Base-by-base conservation (phyloP, 2,113 vertebrate genomes). In the Burhinus oedicnemus region DNA sequence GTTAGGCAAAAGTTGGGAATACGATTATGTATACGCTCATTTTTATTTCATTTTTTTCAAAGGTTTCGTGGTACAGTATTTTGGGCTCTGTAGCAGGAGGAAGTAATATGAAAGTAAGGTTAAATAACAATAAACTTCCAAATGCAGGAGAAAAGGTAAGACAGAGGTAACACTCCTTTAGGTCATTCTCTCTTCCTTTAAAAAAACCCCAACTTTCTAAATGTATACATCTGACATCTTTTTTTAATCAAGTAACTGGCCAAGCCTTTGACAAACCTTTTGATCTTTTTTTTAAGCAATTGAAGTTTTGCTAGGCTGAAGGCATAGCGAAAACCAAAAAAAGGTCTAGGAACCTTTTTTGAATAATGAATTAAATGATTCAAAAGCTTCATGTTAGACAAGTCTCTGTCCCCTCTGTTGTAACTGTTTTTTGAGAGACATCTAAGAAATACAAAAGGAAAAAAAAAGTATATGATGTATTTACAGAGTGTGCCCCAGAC, bases 61-160 rank as follows among this genome's bases (percentile, higher is more conserved):
- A 99, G 99, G 99, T 99, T 89, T 98, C 97, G 10, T 99, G 99
- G 99, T 99, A 99, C 93, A 97, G 98, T 93, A 98, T 99, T 94
- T 98, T 98, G 36, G 98, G 98, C 30, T 98, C 93, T 92, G 97
- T 97, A 95, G 98, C 98, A 44, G 98, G 97, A 87, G 97, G 98
- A 72, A 95, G 97, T 75, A 98, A 98, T 83, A 82, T 23, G 26
- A 99, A 99, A 98, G 99, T 99, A 66, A 98, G 99, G 16, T 96
- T 99, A 66, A 98, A 99, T 93, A 97, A 99, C 96, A 98, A 98
- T 82, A 98, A 97, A 71, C 98, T 99, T 92, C 92, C 95, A 90
- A 99, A 98, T 95, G 98, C 99, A 90, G 99, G 99, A 97, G 98
- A 98, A 97, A 95, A 98, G 99, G 99, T 99, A 98, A 54, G 97